A percentile compares a stretch with the other conserved stretches of the same genome.
Conservation (phyloP, 2,888 invertebrate species). For the Gandaritis pyraliata region DNA sequence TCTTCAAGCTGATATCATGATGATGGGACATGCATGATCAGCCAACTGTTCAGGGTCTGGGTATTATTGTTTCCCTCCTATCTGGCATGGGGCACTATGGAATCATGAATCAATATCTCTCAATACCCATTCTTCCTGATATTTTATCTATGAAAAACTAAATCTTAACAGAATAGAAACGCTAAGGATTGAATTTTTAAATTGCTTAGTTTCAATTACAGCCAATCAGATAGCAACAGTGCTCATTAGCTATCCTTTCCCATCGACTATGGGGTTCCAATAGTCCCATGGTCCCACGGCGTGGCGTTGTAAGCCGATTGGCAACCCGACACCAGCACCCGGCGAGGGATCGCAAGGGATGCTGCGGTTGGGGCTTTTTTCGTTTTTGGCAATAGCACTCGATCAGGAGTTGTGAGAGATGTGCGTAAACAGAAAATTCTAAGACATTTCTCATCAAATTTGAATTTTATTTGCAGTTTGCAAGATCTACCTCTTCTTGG, state of each 20-base stretch:
- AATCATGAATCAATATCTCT: too few relatives aligned
- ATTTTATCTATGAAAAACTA: too few relatives aligned
- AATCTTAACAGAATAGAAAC: too few relatives aligned
- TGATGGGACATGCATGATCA: too few relatives aligned
- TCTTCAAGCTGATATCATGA: too few relatives aligned
- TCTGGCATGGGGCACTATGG: too few relatives aligned
- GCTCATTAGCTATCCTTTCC: slow-evolving; percentile 69
- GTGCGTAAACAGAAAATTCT: too few relatives aligned
- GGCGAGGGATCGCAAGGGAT: slow-evolving; percentile 41
- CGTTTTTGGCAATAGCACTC: slow-evolving; percentile 28
- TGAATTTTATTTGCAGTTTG: not conserved
- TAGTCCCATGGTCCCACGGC: slow-evolving; percentile 61
- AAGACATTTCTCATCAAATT: too few relatives aligned
- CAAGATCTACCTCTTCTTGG: too few relatives aligned
- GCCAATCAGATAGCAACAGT: slow-evolving; percentile 44
- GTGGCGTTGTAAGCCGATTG: slow-evolving; percentile 74
- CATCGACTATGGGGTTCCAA: slow-evolving; percentile 22
- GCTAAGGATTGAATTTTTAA: slow-evolving; percentile 8
- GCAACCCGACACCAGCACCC: slow-evolving; percentile 71
- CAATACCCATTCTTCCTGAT: too few relatives aligned
- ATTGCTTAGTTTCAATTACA: slow-evolving; percentile 45
- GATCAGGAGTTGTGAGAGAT: slow-evolving; percentile 3
- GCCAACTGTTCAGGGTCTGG: too few relatives aligned
- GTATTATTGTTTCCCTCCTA: too few relatives aligned
- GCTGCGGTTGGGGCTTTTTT: slow-evolving; percentile 43